Base-by-base conservation (phyloP, 1,140 invertebrate genomes). In the Aradophagus sp. region DNA sequence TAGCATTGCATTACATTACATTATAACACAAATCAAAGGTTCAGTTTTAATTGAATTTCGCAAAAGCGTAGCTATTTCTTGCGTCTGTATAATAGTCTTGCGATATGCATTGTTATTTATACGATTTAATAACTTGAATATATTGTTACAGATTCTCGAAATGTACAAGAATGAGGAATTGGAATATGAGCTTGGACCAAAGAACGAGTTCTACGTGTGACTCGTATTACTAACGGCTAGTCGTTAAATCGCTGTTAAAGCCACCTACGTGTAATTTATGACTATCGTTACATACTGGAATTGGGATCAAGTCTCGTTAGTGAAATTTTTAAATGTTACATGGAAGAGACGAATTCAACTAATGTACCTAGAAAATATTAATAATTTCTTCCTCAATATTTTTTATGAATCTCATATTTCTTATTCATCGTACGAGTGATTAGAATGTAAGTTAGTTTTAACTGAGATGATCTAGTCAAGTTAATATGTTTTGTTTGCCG, bases 101-200 rank as follows among this genome's bases (percentile, higher is more conserved):
- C n/a, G 16, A 61, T 7, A 11, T 7, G 29, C 23, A 26, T 42
- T 32, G 36, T 42, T 50, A 50, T 55, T 65, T 48, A 35, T 38
- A 45, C 50, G 38, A 53, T 47, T 53, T 59, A 47, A 59, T 66
- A 58, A 66, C 35, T 8, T 8, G 16, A 66, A 73, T 77, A 68
- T 58, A 80, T 77, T 65, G 45, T 90, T 89, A 36, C 88, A 97
- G 94, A 90, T 96, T 74, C 90, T 97, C 84, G 95, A 98, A 83
- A 93, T 97, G 89, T 96, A 96, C 88, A 95, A 96, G 86, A 95
- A 96, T 86, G 95, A 95, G 85, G 95, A 97, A 83, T 90, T 95
- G 67, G 95, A 97, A 77, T 95, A 95, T 81, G 93, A 96, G 77
- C 89, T 97, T 86, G 92, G 93, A 76, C 91, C 92, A 75, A 97